Conservation (phyloP, 2,888 invertebrate species). For the Pyrochroa serraticornis region DNA sequence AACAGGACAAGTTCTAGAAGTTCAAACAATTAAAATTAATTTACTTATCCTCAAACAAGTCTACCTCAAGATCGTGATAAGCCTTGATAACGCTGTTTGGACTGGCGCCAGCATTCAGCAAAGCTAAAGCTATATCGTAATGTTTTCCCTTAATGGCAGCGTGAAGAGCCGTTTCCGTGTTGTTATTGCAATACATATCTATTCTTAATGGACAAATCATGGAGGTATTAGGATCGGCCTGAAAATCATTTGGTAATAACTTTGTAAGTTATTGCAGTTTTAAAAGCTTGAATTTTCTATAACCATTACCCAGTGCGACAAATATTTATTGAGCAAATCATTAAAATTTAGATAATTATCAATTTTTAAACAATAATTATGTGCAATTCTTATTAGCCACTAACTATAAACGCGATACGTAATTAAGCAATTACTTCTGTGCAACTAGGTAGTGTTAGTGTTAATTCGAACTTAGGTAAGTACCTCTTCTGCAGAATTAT, state of each 20-base stretch:
- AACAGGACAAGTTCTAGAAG: constrained; percentile 49
- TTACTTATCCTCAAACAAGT: too few relatives aligned
- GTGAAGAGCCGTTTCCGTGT: constrained; percentile 82
- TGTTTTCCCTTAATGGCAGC: constrained; percentile 80
- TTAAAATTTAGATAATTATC: too few relatives aligned
- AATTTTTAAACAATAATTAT: too few relatives aligned
- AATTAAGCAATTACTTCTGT: too few relatives aligned
- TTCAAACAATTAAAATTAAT: too few relatives aligned
- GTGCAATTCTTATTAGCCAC: too few relatives aligned
- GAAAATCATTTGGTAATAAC: constrained; percentile 20
- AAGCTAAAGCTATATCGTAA: constrained; percentile 69
- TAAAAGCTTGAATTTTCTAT: constrained; percentile 8
- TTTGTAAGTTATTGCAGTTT: background rate
- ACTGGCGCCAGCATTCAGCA: constrained; percentile 81
- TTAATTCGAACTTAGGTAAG: too few relatives aligned
- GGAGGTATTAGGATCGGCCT: constrained; percentile 49
- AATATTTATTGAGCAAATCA: too few relatives aligned
- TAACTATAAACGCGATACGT: too few relatives aligned
- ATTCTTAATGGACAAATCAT: constrained; percentile 73
- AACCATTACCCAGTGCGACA: too few relatives aligned
- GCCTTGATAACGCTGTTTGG: constrained; percentile 74
- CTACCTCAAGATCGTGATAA: constrained; percentile 58
- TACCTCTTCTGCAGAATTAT: constrained; percentile 57
- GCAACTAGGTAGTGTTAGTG: too few relatives aligned
- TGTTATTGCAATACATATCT: constrained; percentile 76